Conservation (phyloP, 2,797 vertebrate genomes). For the Gorsachius magnificus region DNA sequence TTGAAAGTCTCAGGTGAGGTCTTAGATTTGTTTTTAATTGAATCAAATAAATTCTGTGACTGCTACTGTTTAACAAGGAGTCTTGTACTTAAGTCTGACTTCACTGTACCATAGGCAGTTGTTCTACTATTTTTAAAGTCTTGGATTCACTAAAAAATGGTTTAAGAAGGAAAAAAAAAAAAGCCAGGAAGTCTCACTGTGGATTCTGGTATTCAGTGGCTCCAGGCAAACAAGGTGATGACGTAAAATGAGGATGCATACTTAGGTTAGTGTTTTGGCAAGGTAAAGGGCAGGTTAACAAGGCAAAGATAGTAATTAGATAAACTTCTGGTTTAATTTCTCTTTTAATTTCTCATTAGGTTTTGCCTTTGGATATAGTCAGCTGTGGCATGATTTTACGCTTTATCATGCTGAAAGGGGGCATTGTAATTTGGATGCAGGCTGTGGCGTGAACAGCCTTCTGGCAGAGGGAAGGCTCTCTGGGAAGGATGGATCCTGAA, state of each 20-base stretch:
- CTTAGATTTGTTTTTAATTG: neutral
- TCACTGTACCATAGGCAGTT: neutral
- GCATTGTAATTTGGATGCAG: neutral
- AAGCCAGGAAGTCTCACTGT: neutral
- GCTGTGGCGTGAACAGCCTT: neutral
- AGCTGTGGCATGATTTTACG: neutral
- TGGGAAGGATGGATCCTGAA: neutral
- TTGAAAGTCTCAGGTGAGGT: neutral
- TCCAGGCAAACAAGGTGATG: neutral
- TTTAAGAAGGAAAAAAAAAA: neutral
- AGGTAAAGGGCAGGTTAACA: neutral
- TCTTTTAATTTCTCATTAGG: constrained; percentile 37
- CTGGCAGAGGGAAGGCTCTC: neutral
- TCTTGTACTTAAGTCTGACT: neutral
- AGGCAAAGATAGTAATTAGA: constrained; percentile 11
- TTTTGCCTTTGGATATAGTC: constrained; percentile 12
- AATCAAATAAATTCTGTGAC: neutral
- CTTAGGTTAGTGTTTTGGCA: constrained; percentile 34
- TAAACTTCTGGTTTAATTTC: constrained; percentile 11
- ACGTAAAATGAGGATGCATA: neutral
- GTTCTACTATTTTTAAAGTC: neutral
- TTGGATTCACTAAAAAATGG: neutral
- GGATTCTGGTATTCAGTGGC: neutral
- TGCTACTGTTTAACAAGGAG: neutral
- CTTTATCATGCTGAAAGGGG: neutral